Evolutionary conservation across 2,797 vertebrate genomes (phyloP), one percentile per base, ranked within the genome.

Genomic region (Sebastes vulpes): DNA sequence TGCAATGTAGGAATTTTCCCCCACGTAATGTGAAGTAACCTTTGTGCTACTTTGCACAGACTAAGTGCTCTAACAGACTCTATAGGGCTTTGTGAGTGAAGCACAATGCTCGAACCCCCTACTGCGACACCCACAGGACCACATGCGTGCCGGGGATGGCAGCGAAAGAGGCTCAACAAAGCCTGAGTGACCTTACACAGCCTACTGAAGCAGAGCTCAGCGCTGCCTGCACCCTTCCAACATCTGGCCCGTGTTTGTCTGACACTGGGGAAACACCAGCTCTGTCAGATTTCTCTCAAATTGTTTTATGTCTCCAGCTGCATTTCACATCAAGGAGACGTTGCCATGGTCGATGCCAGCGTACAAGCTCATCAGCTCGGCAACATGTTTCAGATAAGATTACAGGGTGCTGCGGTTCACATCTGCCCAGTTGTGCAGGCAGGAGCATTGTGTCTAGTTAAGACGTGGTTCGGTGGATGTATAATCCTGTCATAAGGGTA

Each of bases 311-410:
- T 86, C 68, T 58, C 63, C 83, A 86, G 88, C 88, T 91, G 89
- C 75, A 61, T 73, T 70, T 81, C 52, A 92, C 88, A 79, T 92
- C 78, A 90, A 84, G 75, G 77, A 71, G 66, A 74, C 65, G 8
- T 73, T 81, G 50, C 72, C 56, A 77, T 42, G 70, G 64, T 69
- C 11, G 23, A 38, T 86, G 78, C 92, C 89, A 85, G 84, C 86
- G 91, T 88, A 84, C 69, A 81, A 70, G 87, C 86, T 86, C 89
- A 79, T 86, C 66, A 69, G 81, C 67, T 82, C 48, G 3, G 90
- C 70, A 87, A 84, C 77, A 76, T 85, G 83, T 82, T 85, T 84
- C 89, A 90, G 90, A 90, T 92, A 82, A 90, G 84, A 92, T 93
- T 88, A 89, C 81, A 88, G 72, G 61, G 67, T 11, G n/a, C 77